Percentiles rank a stretch among this genome's conserved stretches.
These are phyloP conservation scores for Drosophila yooni DNA, from an alignment of 2,888 invertebrate species.

Conservation along the genomic window DNA sequence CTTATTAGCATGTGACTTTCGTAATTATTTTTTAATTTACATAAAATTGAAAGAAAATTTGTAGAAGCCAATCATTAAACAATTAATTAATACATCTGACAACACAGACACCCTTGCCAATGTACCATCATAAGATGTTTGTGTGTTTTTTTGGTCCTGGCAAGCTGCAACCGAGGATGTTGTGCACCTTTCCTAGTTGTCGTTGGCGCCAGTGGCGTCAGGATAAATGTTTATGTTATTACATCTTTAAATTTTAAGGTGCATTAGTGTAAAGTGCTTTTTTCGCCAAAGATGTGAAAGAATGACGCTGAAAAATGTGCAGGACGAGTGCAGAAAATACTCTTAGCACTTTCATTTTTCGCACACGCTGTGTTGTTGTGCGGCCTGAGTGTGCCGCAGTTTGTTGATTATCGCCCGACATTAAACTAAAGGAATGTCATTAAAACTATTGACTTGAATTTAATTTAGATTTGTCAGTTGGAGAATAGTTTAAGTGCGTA, in stretches of 20 bases:
- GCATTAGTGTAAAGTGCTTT: constrained; percentile 81
- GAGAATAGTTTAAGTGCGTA: not conserved
- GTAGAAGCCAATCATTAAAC: constrained; percentile 1
- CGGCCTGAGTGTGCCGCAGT: not conserved
- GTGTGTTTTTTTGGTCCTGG: not conserved
- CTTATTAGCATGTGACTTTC: no score
- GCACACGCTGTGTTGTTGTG: constrained; percentile 12
- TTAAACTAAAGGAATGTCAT: constrained; percentile 3
- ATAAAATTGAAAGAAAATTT: not conserved
- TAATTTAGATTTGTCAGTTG: constrained; percentile 5
- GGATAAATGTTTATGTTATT: constrained; percentile 81
- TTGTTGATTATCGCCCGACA: constrained; percentile 45
- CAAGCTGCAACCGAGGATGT: constrained; percentile 36
- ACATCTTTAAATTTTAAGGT: constrained; percentile 81
- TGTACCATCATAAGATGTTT: constrained; percentile 15
- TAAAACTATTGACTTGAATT: constrained; percentile 5
- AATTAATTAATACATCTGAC: not conserved
- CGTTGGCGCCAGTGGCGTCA: constrained; percentile 30
- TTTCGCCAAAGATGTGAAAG: constrained; percentile 63
- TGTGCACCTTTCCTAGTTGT: constrained; percentile 15
- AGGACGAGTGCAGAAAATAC: constrained; percentile 64
- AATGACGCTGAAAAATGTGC: constrained; percentile 68
- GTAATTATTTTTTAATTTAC: not conserved
- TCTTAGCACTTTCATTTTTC: constrained; percentile 75
- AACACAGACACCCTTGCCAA: not conserved